A percentile compares a stretch with the other conserved stretches of the same genome.
Evolutionary conservation across 1,140 invertebrate species (phyloP).

Genomic region (Oryctes rhinoceros): DNA sequence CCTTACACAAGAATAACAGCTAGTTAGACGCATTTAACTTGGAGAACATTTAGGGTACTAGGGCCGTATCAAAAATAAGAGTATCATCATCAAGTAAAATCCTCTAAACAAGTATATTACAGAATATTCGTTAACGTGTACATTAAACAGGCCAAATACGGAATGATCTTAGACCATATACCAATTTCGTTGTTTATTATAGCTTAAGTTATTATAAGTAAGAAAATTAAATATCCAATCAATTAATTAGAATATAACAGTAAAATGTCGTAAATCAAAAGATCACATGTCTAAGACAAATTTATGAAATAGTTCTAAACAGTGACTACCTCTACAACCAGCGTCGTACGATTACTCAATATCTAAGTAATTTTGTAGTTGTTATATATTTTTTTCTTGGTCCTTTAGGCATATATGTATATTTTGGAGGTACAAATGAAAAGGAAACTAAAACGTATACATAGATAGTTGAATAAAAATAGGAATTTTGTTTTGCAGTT

Average conservation of each 20-base stretch:
- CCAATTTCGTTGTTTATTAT: neutral
- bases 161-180: slow-evolving; percentile 1
- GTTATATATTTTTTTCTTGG: neutral
- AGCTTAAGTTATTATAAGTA: neutral
- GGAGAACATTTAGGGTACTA: no score
- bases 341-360: slow-evolving; percentile 7
- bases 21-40: no score
- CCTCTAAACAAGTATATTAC: neutral
- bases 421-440: neutral
- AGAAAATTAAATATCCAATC: slow-evolving; percentile 6
- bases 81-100: no score
- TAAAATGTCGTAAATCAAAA: slow-evolving; percentile 46
- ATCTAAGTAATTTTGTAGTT: slow-evolving; percentile 2
- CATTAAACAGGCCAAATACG: neutral
- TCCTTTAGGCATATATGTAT: neutral
- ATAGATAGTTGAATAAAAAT: neutral
- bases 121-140: neutral
- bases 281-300: slow-evolving; percentile 51
- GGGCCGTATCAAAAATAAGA: no score
- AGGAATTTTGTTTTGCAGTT: neutral
- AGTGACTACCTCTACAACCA: slow-evolving; percentile 48
- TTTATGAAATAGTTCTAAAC: slow-evolving; percentile 53
- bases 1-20: no score
- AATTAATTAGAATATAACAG: slow-evolving; percentile 16
- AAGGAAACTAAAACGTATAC: no score